Evolutionary conservation across 2,113 vertebrate species (phyloP), one percentile per base, ranked within the genome.

Genomic region (Rhineura floridana): DNA sequence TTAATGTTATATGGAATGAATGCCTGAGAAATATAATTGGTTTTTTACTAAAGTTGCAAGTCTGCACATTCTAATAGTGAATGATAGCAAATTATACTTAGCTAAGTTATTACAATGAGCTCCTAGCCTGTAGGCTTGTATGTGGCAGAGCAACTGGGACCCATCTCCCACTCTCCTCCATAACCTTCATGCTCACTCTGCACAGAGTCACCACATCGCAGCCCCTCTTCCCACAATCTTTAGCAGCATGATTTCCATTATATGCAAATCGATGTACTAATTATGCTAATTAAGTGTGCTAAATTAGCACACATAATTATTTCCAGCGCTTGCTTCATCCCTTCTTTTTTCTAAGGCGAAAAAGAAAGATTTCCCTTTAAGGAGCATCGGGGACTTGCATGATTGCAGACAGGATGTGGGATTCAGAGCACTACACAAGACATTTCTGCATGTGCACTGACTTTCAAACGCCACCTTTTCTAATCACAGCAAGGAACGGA

Each of bases 201-300:
- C 55, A n/a, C 39, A 75, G 17, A 63, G 84, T 44, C 52, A 76
- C 39, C 6, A 25, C 17, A 75, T 39, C 69, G 46, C 69, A 82
- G 50, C 86, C 73, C 19, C 3, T 2, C 84, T 86, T 36, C 44
- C 75, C 79, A n/a, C 86, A 63, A 48, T 1, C 30, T 36, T 59
- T 36, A 73, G 50, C 86, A 72, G 78, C 69, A 44, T 62, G 79
- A 48, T 82, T 81, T 82, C 33, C 69, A 87, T 87, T 82, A 25
- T 75, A 75, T 87, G 86, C 79, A 81, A 75, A 87, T 82, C 30
- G 11, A 2, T 62, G 42, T 6, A 17, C 67, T 73, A 46, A 81
- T 87, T 87, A 75, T 87, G 86, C 79, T 87, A 87, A 87, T 87
- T 75, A 87, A 75, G 39, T 82, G 69, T 6, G 33, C 67, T 63